Conservation (phyloP, 2,797 vertebrate genomes). For the Gallinago solitaria region DNA sequence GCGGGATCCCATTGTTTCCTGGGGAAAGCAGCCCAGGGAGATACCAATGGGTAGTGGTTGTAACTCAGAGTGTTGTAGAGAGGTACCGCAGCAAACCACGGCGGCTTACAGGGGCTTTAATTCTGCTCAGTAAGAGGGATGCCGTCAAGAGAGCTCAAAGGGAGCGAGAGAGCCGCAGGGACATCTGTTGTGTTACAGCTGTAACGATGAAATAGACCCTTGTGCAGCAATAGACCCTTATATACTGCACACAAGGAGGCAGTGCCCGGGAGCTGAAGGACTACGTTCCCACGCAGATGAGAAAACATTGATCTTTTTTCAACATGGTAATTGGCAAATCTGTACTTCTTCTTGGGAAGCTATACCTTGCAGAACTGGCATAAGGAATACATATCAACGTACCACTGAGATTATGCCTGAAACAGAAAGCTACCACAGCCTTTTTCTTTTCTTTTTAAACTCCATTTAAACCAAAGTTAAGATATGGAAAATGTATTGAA, state of each 20-base stretch:
- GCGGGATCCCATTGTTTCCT: background rate
- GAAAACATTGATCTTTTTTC: background rate
- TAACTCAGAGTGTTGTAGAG: background rate
- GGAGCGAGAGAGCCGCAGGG: background rate
- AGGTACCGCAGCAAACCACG: background rate
- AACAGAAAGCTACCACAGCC: background rate
- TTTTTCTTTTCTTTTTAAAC: background rate
- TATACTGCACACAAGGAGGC: fast-evolving
- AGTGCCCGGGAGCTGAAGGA: background rate
- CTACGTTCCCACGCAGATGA: background rate
- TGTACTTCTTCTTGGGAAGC: background rate
- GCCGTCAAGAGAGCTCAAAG: background rate
- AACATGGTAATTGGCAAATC: background rate
- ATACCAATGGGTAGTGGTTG: background rate
- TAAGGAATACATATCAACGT: background rate
- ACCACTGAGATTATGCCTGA: background rate
- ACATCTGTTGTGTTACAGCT: background rate
- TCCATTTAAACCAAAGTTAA: background rate
- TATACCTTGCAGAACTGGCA: background rate
- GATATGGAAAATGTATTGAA: background rate
- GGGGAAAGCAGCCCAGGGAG: background rate
- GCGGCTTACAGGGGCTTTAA: fast-evolving
- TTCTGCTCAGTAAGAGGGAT: background rate
- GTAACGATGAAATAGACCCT: background rate
- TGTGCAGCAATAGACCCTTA: background rate